Conservation (phyloP, 2,113 vertebrate genomes). For the Myiopsitta monachus region DNA sequence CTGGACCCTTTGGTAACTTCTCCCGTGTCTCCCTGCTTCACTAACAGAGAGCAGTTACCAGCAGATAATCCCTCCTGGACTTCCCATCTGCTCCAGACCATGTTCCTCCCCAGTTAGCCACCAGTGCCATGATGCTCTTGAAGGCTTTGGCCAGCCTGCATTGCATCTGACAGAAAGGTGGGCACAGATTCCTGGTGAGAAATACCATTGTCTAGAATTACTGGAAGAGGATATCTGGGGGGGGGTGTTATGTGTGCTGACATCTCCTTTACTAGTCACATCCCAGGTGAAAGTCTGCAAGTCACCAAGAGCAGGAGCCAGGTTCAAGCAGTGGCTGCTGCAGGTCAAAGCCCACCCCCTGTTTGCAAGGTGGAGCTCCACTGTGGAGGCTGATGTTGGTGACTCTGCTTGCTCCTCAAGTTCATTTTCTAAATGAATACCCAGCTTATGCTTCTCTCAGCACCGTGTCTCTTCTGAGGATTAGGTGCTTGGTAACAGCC, state of each 20-base stretch:
- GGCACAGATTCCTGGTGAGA: background rate
- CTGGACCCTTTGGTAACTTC: background rate
- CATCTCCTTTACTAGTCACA: background rate
- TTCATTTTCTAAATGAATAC: slow-evolving; percentile 26
- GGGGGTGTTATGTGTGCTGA: background rate
- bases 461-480: background rate
- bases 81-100: background rate
- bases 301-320: background rate
- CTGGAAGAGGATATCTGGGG: background rate
- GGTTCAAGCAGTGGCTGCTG: background rate
- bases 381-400: background rate
- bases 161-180: background rate
- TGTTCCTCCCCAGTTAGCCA: background rate
- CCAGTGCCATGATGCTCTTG: background rate
- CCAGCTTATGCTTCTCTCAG: background rate
- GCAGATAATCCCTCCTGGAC: background rate
- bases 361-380: background rate
- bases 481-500: background rate
- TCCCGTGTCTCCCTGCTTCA: background rate
- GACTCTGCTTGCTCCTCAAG: background rate
- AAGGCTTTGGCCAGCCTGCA: background rate
- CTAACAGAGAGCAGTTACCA: background rate
- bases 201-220: background rate
- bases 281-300: background rate
- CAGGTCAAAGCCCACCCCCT: background rate